These are phyloP conservation scores for Oostethus manadensis DNA, from an alignment of 2,113 vertebrate genomes.

Conservation along the genomic window DNA sequence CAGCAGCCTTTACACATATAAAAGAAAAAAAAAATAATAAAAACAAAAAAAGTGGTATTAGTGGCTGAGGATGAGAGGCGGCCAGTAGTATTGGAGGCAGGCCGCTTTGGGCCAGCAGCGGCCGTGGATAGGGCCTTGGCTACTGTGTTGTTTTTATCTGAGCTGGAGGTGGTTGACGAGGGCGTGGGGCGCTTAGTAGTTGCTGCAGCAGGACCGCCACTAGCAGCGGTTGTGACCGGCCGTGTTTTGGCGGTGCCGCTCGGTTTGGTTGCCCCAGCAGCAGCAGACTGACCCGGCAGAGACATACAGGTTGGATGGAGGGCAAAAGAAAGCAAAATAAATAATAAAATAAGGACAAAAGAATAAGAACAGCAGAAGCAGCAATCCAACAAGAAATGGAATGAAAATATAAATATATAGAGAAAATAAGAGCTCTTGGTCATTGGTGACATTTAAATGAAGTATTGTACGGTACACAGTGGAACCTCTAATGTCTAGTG, in stretches of 20 bases:
- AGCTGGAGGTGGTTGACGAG: constrained; percentile 50
- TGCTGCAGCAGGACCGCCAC: constrained; percentile 45
- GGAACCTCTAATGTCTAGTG: not conserved
- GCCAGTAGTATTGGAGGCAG: constrained; percentile 35
- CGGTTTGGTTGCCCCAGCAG: constrained; percentile 66
- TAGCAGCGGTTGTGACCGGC: constrained; percentile 46
- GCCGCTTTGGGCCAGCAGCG: constrained; percentile 60
- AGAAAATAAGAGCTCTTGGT: not conserved
- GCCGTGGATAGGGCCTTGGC: constrained; percentile 62
- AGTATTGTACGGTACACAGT: not conserved
- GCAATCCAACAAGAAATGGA: not conserved
- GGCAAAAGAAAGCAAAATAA: constrained; percentile 26
- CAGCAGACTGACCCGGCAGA: constrained; percentile 68
- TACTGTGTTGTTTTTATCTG: constrained; percentile 78
- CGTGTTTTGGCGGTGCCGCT: constrained; percentile 71
- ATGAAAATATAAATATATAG: not conserved
- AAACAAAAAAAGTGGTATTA: too few species aligned
- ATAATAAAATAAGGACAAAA: constrained; percentile 2
- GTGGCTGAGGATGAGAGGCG: constrained; percentile 43
- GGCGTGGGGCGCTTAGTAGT: constrained; percentile 71
- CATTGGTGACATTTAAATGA: not conserved
- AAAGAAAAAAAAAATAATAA: too few species aligned
- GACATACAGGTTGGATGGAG: constrained; percentile 56
- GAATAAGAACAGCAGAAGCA: not conserved
- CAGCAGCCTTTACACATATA: not conserved